Evolutionary conservation across 2,797 vertebrate genomes (phyloP).

Genomic region (Oryzias sinensis): DNA sequence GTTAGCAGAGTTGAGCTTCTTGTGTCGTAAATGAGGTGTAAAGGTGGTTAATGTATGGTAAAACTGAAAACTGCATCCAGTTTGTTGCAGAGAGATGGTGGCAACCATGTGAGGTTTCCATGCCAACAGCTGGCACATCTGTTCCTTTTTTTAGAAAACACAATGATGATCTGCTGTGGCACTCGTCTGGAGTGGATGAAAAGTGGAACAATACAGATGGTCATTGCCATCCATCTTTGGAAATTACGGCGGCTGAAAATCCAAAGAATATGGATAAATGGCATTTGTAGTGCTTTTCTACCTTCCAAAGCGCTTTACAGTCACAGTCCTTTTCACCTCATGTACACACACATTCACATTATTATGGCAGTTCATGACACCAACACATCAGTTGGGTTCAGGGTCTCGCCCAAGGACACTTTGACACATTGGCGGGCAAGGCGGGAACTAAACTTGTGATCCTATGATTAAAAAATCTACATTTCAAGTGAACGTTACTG

Average conservation of each 20-base stretch:
- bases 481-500: too few relatives aligned
- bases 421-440: too few relatives aligned
- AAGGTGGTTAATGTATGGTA: constrained; percentile 32
- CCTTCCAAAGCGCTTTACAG: too few relatives aligned
- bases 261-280: too few relatives aligned
- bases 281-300: too few relatives aligned
- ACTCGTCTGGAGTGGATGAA: constrained; percentile 42
- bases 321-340: too few relatives aligned
- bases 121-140: constrained; percentile 57
- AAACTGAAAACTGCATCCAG: constrained; percentile 9
- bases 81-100: constrained; percentile 14
- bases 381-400: too few relatives aligned
- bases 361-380: too few relatives aligned
- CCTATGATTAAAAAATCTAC: too few relatives aligned
- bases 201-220: constrained; percentile 33
- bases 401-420: too few relatives aligned
- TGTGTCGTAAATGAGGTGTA: constrained; percentile 21
- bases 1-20: neutral
- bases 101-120: constrained; percentile 50
- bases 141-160: constrained; percentile 37
- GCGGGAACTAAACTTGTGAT: too few relatives aligned
- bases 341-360: too few relatives aligned
- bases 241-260: constrained; percentile 54
- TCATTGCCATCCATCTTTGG: constrained; percentile 35
- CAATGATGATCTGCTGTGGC: constrained; percentile 52